Evolutionary conservation across 2,113 vertebrate genomes (phyloP), one percentile per base, ranked within the genome.

Genomic region (Stomatorhinus ivindoensis): DNA sequence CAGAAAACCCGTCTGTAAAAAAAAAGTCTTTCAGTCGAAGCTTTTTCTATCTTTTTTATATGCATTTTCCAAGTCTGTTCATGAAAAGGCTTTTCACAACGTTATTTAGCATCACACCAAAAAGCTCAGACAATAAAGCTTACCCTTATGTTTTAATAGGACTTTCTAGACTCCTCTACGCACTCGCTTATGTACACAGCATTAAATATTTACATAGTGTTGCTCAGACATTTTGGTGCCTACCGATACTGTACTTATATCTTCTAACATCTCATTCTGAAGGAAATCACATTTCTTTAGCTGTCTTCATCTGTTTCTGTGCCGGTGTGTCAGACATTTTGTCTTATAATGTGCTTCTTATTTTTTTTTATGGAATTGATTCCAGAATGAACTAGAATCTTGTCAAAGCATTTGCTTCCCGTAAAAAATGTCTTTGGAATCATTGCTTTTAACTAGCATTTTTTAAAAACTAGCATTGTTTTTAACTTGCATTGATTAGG

Each of bases 231-330:
- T 55, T 87, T 27, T n/a, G 39, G 42, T 47, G 24, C 82, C 44
- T 46, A 35, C 85, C 7, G n/a, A 39, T 55, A 8, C 24, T 87
- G 13, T 15, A 9, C 15, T 53, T 17, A 10, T 19, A 39, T 50
- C 48, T 55, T 87, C n/a, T 53, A 55, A 87, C 15, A 21, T 55
- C 50, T 87, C 85, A 35, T 87, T 87, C 35, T 87, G 85, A 35
- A 35, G 9, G 31, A 87, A 53, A 53, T 35, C 50, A 87, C n/a
- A 87, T 53, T 87, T 53, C 85, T 84, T 47, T 47, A 53, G 48
- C 48, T 87, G 85, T 53, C 47, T 87, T 39, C 85, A 51, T 48
- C 48, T 35, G 48, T 53, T 35, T 27, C 4, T 48, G n/a, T 11
- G 24, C 8, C 82, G 13, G 46, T 2, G 11, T 47, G 21, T 27